Conservation (phyloP, 2,113 vertebrate genomes). For the Dipodomys ordii region DNA sequence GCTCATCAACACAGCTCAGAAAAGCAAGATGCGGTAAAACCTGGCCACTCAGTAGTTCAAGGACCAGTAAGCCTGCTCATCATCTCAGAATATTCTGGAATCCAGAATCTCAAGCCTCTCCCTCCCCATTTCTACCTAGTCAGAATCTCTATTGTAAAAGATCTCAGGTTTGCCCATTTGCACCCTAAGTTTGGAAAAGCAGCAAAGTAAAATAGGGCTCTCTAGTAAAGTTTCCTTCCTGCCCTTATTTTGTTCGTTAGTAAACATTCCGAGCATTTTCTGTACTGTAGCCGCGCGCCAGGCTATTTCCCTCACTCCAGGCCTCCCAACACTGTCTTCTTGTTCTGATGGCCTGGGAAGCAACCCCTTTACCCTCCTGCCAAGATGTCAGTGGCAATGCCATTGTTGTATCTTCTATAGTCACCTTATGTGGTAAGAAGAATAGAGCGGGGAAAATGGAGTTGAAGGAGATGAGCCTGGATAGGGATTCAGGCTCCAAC, state of each 20-base stretch:
- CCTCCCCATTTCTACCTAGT: background rate
- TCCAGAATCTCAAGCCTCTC: background rate
- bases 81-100: background rate
- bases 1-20: background rate
- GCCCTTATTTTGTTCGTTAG: background rate
- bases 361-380: conserved; percentile 46
- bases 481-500: conserved; percentile 2
- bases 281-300: background rate
- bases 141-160: background rate
- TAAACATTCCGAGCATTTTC: conserved; percentile 45
- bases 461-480: conserved; percentile 18
- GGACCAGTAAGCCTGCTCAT: background rate
- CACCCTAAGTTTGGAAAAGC: conserved; percentile 46
- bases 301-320: conserved; percentile 39
- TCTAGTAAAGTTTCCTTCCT: background rate
- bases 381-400: conserved; percentile 47
- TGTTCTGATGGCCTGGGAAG: conserved; percentile 44
- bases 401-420: conserved; percentile 38
- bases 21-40: background rate
- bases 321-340: conserved; percentile 4
- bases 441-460: background rate
- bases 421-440: background rate
- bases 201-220: conserved; percentile 29
- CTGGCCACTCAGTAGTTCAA: background rate
- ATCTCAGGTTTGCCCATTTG: background rate